Percentiles rank a stretch among this genome's conserved stretches.
Evolutionary conservation across 1,140 invertebrate genomes (phyloP).

Genomic region (Ptiloglossa arizonensis): DNA sequence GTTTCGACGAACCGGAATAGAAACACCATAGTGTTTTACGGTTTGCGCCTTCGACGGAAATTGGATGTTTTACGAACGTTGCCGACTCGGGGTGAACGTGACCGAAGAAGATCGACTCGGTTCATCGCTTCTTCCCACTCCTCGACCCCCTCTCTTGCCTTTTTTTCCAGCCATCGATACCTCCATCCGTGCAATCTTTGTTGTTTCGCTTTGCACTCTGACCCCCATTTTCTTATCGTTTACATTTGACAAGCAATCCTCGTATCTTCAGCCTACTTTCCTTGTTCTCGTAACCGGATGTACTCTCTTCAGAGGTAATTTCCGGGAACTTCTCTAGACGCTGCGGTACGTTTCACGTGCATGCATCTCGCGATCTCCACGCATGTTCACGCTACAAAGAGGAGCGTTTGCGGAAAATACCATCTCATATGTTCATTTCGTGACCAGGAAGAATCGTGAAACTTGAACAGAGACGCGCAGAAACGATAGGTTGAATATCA

Average conservation of each 20-base stretch:
- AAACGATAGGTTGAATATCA: no score
- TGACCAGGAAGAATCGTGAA: no score
- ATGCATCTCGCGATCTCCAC: no score
- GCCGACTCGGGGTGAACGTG: slow-evolving; percentile 38
- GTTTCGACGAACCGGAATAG: slow-evolving; percentile 43
- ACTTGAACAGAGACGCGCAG: no score
- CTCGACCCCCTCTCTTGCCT: neutral
- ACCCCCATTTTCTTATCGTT: slow-evolving; percentile 30
- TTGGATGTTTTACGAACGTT: slow-evolving; percentile 61
- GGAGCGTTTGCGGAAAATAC: no score
- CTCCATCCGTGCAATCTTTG: slow-evolving; percentile 5
- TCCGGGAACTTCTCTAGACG: no score
- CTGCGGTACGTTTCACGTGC: no score
- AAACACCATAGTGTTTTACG: slow-evolving; percentile 54
- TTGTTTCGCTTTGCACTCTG: neutral
- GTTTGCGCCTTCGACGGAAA: slow-evolving; percentile 59
- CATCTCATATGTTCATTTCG: no score
- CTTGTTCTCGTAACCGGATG: slow-evolving; percentile 2
- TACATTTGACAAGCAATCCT: slow-evolving; percentile 50
- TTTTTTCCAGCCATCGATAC: neutral
- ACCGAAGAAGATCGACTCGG: slow-evolving; percentile 29
- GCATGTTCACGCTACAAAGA: no score
- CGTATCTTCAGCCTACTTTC: no score
- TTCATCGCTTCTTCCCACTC: neutral
- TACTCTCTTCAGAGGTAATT: neutral